A percentile compares a stretch with the other conserved stretches of the same genome.
Conservation (phyloP, 2,113 vertebrate genomes). For the Stigmatopora argus region DNA sequence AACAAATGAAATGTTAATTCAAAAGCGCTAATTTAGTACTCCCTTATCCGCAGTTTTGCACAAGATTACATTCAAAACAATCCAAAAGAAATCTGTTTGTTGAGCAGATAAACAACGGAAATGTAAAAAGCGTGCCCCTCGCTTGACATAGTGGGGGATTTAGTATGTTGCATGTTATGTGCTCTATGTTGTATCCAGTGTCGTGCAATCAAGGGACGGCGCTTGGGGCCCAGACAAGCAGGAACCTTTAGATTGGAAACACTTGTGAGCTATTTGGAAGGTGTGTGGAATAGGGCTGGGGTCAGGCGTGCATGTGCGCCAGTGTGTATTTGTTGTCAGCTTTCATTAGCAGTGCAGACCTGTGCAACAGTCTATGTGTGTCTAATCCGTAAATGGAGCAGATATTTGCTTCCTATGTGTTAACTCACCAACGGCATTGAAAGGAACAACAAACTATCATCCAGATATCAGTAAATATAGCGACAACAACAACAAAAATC, state of each 20-base stretch:
- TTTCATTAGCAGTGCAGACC: constrained; percentile 47
- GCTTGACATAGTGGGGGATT: neutral
- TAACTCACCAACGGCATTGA: constrained; percentile 11
- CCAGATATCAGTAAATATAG: constrained; percentile 12
- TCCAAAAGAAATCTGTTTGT: constrained; percentile 54
- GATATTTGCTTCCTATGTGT: constrained; percentile 23
- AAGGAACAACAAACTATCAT: constrained; percentile 11
- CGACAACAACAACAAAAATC: neutral
- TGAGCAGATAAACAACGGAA: constrained; percentile 44
- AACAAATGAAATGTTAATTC: neutral
- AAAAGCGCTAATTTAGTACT: constrained; percentile 22
- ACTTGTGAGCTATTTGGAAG: constrained; percentile 72
- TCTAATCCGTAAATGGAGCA: neutral
- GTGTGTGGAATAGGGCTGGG: constrained; percentile 55
- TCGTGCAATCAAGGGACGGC: constrained; percentile 66
- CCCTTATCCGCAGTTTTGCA: constrained; percentile 23
- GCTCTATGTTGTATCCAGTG: constrained; percentile 62
- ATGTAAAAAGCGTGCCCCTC: neutral
- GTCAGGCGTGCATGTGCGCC: constrained; percentile 22
- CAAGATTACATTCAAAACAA: constrained; percentile 20
- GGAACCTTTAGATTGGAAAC: constrained; percentile 77
- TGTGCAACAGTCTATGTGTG: neutral
- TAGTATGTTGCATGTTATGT: constrained; percentile 42
- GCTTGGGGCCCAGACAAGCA: constrained; percentile 66
- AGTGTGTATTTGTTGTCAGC: constrained; percentile 30